Conservation (phyloP, 2,888 invertebrate genomes). For the Patella depressa region DNA sequence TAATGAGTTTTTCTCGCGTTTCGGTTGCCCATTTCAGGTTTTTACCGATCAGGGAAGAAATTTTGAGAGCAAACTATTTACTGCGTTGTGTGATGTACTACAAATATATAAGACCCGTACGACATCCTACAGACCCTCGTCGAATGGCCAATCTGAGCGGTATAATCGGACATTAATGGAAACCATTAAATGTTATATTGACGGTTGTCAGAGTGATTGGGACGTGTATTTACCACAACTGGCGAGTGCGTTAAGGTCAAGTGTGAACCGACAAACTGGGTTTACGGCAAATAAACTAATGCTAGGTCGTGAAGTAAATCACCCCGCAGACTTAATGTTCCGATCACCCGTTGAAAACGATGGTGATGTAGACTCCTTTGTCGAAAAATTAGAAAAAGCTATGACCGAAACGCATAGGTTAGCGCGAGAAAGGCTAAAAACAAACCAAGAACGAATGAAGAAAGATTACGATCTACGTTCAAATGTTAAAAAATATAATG, state of each 20-base stretch:
- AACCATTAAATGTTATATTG: neutral
- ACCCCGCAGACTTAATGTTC: too few relatives aligned
- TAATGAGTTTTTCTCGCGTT: too few relatives aligned
- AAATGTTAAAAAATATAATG: neutral
- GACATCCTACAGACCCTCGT: neutral
- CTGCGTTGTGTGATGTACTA: neutral
- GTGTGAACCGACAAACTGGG: constrained; percentile 30
- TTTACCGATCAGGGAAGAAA: too few relatives aligned
- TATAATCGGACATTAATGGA: constrained; percentile 15
- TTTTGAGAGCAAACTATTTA: too few relatives aligned
- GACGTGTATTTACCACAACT: constrained; percentile 24
- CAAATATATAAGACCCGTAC: neutral
- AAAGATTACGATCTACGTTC: constrained; percentile 1
- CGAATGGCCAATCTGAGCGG: constrained; percentile 11
- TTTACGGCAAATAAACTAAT: constrained; percentile 34
- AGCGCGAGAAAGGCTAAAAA: constrained; percentile 8
- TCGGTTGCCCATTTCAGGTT: too few relatives aligned
- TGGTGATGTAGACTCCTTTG: neutral
- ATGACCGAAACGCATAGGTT: neutral
- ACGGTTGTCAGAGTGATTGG: constrained; percentile 24
- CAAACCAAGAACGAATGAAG: constrained; percentile 1
- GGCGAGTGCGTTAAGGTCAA: constrained; percentile 27
- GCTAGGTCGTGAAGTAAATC: constrained; percentile 29
- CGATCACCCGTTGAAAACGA: too few relatives aligned
- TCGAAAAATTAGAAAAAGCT: neutral